Base-by-base conservation (phyloP, 2,113 vertebrate genomes). In the Pedetes capensis region DNA sequence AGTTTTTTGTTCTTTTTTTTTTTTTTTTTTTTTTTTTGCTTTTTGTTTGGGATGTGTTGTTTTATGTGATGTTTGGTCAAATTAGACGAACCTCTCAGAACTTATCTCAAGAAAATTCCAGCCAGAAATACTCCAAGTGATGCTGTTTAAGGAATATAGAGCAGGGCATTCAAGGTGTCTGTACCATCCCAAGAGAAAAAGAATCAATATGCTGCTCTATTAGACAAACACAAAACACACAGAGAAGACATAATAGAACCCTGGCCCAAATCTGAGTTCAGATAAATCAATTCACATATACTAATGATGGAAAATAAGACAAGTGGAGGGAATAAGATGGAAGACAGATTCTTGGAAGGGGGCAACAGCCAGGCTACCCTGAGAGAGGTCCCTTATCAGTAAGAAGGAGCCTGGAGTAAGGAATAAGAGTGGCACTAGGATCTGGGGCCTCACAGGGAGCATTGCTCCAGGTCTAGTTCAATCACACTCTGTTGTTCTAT, bases 291-390 rank as follows among this genome's bases (percentile, higher is more conserved):
- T 64, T 86, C 29, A 34, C 17, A 29, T 61, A 29, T 29, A 49
- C 4, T 66, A 29, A 79, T 61, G 39, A 74, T 7, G 51, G 53
- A 79, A 89, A 87, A 32, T 22, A 55, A 74, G 34, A 44, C 12
- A 27, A 63, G 4, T 6, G 6, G 18, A 27, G 2, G 16, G 44
- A 7, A 89, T 37, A 71, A 32, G 8, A 23, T 39, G 18, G 57
- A 37, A 53, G 12, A 61, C 13, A 47, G 32, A 13, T 34, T 44
- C 39, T 32, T n/a, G 20, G 22, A 83, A 14, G 27, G 5, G 37
- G 8, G 25, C 0, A 17, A 8, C 8, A 2, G 20, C 34, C 8
- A 2, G 3, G 10, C 11, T 34, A 2, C 10, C 2, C 10, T 3
- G 59, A 82, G n/a, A 66, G 13, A 53, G 13, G 18, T 27, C 1